These are phyloP conservation scores for Cephalopterus ornatus DNA, from an alignment of 2,113 vertebrate species.

Conservation along the genomic window DNA sequence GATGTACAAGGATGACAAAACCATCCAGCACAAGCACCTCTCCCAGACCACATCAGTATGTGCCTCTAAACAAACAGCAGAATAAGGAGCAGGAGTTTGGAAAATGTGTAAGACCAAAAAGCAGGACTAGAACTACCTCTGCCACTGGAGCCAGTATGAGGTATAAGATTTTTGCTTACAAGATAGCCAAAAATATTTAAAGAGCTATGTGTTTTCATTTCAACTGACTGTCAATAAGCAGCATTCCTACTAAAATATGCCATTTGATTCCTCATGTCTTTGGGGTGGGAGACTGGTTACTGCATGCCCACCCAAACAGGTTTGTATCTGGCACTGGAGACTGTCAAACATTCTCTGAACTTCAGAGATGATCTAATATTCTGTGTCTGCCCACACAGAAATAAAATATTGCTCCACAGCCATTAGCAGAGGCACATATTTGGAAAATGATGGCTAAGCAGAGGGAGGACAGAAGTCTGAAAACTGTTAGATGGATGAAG, in stretches of 20 bases:
- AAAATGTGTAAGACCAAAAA: not conserved
- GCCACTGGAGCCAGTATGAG: accelerated
- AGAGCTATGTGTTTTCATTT: not conserved
- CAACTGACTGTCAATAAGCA: not conserved
- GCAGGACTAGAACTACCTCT: not conserved
- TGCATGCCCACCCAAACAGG: not conserved
- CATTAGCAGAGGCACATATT: not conserved
- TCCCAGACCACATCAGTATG: not conserved
- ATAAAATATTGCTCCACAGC: not conserved
- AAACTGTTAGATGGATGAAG: not conserved
- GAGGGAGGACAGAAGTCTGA: not conserved
- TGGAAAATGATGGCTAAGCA: not conserved
- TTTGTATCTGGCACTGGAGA: not conserved
- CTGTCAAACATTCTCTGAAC: not conserved
- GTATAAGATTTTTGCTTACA: not conserved
- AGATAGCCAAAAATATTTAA: not conserved
- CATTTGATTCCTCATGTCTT: not conserved
- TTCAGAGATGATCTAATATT: not conserved
- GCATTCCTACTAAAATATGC: not conserved
- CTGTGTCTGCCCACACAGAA: not conserved
- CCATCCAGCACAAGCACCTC: not conserved
- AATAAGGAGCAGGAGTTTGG: not conserved
- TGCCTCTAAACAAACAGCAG: not conserved
- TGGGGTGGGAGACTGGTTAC: not conserved
- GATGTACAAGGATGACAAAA: not conserved